These are phyloP conservation scores for Gallinago undulata DNA, from an alignment of 2,113 vertebrate species.

Conservation along the genomic window DNA sequence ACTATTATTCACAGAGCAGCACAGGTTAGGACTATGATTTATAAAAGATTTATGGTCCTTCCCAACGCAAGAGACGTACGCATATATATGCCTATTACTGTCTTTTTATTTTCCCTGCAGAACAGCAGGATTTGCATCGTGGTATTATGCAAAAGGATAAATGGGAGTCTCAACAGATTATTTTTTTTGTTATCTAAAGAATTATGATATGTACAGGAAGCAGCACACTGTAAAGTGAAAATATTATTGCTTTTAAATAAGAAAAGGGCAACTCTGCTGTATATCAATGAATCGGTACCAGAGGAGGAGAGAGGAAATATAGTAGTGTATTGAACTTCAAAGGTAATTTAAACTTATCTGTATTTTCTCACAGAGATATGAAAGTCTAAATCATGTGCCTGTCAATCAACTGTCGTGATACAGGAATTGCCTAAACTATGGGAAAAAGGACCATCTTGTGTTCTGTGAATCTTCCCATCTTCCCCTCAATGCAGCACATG, in stretches of 20 bases:
- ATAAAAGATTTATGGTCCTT: too few relatives aligned
- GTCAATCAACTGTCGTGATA: neutral
- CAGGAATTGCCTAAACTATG: neutral
- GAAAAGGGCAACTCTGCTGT: neutral
- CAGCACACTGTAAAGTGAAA: neutral
- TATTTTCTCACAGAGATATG: neutral
- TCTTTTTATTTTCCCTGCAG: neutral
- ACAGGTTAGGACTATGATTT: neutral
- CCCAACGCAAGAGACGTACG: too few relatives aligned
- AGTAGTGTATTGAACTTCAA: neutral
- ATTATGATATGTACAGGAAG: neutral
- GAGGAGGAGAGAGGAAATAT: neutral
- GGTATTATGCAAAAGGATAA: neutral
- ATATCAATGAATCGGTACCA: neutral
- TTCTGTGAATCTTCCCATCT: neutral
- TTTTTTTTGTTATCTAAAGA: neutral
- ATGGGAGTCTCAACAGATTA: neutral
- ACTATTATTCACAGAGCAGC: neutral
- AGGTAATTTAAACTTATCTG: neutral
- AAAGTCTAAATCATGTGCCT: neutral
- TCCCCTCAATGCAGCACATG: neutral
- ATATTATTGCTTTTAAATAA: neutral
- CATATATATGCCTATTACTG: neutral
- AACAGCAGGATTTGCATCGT: neutral
- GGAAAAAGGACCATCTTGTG: neutral